Evolutionary conservation across 2,888 invertebrate genomes (phyloP), one percentile per base, ranked within the genome.

Genomic region (Phyto melanocephala): DNA sequence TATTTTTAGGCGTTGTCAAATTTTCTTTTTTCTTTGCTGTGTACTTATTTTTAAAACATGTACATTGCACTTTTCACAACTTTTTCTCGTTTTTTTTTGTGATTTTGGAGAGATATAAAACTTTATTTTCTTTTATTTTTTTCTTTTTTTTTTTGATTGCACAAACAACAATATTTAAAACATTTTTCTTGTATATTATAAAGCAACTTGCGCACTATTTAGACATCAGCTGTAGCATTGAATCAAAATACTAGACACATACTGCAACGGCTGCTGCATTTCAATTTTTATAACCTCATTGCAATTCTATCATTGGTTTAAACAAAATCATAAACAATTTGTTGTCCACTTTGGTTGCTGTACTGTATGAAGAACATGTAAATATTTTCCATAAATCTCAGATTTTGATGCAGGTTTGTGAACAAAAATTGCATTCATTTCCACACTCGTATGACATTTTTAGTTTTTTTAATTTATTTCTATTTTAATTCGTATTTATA

Each of bases 1-100:
- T 84, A 84, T 52, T 83, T 85, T 84, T 82, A 85, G 86, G 86
- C 86, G 86, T 85, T 85, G 85, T 85, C 86, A 85, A 84, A 75
- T 75, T 68, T 70, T 76, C 42, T 50, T n/a, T n/a, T 75, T 28
- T 1, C 22, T 62, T 56, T 56, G 47, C 40, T 42, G 33, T 24
- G 20, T 13, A 20, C 50, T 58, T 47, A 8, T 50, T 68, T 33
- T 65, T 47, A 22, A 60, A 67, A 28, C 24, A 47, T 20, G 35
- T 47, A 50, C 58, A 10, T 15, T 33, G 7, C 20, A 50, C 22
- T 13, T 79, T 62, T 45, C 15, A 37, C 15, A 37, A 54, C 24
- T 20, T 52, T 65, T 65, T 50, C 13, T 35, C 10, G 15, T 11
- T 65, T 68, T 70, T 42, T 67, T 60, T 24, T 10, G 7, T 65